Conservation (phyloP, 2,888 invertebrate genomes). For the Molorchus minor region DNA sequence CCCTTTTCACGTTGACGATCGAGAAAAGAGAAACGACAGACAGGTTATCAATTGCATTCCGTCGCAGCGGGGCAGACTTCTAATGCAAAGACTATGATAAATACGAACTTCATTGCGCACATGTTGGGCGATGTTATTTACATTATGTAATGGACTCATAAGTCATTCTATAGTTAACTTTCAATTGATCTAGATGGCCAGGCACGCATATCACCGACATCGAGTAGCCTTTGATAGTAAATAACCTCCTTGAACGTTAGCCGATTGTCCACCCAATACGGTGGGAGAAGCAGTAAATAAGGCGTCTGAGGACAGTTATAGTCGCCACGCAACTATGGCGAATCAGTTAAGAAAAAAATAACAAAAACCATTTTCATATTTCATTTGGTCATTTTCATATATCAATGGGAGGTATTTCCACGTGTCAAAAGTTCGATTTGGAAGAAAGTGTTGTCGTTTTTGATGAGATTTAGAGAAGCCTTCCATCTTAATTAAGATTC, state of each 20-base stretch:
- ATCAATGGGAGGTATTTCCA: no score
- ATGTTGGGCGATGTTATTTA: slow-evolving; percentile 38
- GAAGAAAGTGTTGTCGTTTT: no score
- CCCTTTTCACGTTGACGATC: slow-evolving; percentile 22
- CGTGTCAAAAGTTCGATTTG: no score
- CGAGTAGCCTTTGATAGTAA: slow-evolving; percentile 5
- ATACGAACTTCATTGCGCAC: slow-evolving; percentile 29
- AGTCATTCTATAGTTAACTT: slow-evolving; percentile 33
- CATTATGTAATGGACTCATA: slow-evolving; percentile 40
- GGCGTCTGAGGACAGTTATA: no score
- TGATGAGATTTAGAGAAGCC: no score
- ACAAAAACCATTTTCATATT: no score
- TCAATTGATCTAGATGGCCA: slow-evolving; percentile 35
- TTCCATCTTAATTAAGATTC: no score
- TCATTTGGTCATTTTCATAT: no score
- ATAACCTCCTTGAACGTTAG: slow-evolving; percentile 3
- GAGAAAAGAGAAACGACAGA: slow-evolving; percentile 15
- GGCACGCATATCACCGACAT: slow-evolving; percentile 21
- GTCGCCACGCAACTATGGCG: neutral
- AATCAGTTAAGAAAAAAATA: no score
- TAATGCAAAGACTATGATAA: slow-evolving; percentile 34
- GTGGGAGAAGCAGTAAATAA: no score
- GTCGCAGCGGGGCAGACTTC: slow-evolving; percentile 16
- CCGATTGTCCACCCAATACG: slow-evolving; percentile 14
- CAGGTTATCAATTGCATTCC: slow-evolving; percentile 32